These are phyloP conservation scores for Cyanocitta stelleri DNA, from an alignment of 2,113 vertebrate species.

Conservation along the genomic window DNA sequence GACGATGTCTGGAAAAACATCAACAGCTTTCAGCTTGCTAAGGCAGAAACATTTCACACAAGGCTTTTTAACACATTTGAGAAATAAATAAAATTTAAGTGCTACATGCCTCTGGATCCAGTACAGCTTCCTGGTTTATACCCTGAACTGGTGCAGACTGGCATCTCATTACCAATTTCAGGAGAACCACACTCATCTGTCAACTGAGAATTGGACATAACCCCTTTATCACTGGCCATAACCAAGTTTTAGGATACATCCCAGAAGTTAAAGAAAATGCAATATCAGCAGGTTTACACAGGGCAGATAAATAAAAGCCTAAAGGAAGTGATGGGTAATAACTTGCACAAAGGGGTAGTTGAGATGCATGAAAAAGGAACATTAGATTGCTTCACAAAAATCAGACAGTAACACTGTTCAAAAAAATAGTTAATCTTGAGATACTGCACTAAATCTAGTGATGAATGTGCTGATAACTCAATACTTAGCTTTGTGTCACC, in stretches of 20 bases:
- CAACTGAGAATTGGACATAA: neutral
- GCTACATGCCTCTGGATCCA: neutral
- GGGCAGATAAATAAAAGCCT: neutral
- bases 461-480: constrained; percentile 33
- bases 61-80: neutral
- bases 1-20: neutral
- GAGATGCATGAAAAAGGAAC: neutral
- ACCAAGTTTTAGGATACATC: neutral
- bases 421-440: neutral
- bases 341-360: neutral
- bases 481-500: constrained; percentile 12
- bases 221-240: neutral
- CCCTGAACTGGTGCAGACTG: neutral
- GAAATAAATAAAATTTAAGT: neutral
- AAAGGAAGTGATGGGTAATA: neutral
- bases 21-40: constrained; percentile 5
- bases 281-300: neutral
- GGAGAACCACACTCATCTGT: neutral
- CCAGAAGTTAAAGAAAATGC: neutral
- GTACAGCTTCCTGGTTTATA: neutral
- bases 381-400: neutral
- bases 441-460: neutral
- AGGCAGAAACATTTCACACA: neutral
- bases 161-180: neutral
- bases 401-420: neutral